Evolutionary conservation across 2,888 invertebrate species (phyloP), one percentile per base, ranked within the genome.

Genomic region (Troides oblongomaculatus): DNA sequence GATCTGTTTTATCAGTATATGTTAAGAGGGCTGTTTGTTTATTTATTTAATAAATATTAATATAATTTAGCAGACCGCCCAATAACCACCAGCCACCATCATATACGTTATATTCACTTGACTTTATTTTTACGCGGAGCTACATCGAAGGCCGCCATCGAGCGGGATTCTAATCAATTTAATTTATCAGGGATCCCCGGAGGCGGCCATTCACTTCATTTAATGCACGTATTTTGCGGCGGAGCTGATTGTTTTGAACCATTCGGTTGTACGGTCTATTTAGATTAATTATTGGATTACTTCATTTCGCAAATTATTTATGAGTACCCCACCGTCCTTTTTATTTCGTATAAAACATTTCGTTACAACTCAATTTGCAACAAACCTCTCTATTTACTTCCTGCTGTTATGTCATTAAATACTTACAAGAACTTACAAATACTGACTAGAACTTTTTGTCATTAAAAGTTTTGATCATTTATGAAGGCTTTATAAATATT

Each of bases 241-340:
- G 83, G 85, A 86, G 89, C 88, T 90, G 92, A 92, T 92, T 92
- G 92, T 92, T 92, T 92, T 92, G 90, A 92, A 92, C 90, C 92
- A 92, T 91, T 92, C 92, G 88, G 86, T 86, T 92, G 89, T 90
- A 90, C 90, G 90, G 89, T 90, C 91, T 92, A 91, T 92, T 92
- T 90, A 91, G 92, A 92, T 92, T 92, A 92, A 92, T 92, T 92
- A 92, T 92, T 89, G 91, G 92, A 92, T 92, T 92, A 91, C 92
- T 92, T 91, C 88, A 92, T 92, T 92, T 90, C 80, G 87, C 79
- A 86, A 86, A 88, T 86, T 87, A 84, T 83, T 79, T 67, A 67
- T 58, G 25, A 36, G 18, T 6, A n/a, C 18, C 6, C 18, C 50
- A 2, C 18, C 53, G 18, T 53, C 18, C n/a, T 53, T 53, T 53